Evolutionary conservation across 1,140 invertebrate genomes (phyloP).

Genomic region (Magallana ariakensis): DNA sequence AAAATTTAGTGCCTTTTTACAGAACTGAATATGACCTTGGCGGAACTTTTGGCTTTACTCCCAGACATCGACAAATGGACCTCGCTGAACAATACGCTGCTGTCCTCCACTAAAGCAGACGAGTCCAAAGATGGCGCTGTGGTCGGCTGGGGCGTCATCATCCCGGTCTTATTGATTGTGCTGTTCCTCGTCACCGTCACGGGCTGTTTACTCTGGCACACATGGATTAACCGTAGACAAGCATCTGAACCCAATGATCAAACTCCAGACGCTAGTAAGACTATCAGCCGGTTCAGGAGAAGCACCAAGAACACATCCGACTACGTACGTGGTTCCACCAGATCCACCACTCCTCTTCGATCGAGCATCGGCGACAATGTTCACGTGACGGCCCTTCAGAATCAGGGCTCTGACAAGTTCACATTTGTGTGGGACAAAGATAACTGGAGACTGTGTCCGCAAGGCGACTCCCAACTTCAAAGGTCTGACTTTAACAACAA

Average conservation of each 20-base stretch:
- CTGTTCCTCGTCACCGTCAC: conserved; percentile 51
- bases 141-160: conserved; percentile 45
- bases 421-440: conserved; percentile 59
- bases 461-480: not conserved
- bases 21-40: conserved; percentile 50
- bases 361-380: conserved; percentile 44
- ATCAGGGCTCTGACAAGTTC: conserved; percentile 43
- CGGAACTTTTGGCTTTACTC: conserved; percentile 42
- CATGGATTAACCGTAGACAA: conserved; percentile 44
- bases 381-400: conserved; percentile 35
- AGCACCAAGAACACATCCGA: conserved; percentile 31
- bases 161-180: conserved; percentile 53
- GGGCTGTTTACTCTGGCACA: conserved; percentile 54
- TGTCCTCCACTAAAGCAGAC: not conserved
- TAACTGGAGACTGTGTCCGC: conserved; percentile 57
- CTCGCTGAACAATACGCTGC: not conserved
- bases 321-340: conserved; percentile 51
- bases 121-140: conserved; percentile 4
- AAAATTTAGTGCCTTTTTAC: not conserved
- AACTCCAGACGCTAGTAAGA: conserved; percentile 5
- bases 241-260: not conserved
- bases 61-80: not conserved
- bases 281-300: conserved; percentile 36
- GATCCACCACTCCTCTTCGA: conserved; percentile 56
- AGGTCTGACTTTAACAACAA: not conserved